phyloP scores from a whole-genome alignment of 2,888 invertebrate species.

The Ferdinandea cuprea region DNA sequence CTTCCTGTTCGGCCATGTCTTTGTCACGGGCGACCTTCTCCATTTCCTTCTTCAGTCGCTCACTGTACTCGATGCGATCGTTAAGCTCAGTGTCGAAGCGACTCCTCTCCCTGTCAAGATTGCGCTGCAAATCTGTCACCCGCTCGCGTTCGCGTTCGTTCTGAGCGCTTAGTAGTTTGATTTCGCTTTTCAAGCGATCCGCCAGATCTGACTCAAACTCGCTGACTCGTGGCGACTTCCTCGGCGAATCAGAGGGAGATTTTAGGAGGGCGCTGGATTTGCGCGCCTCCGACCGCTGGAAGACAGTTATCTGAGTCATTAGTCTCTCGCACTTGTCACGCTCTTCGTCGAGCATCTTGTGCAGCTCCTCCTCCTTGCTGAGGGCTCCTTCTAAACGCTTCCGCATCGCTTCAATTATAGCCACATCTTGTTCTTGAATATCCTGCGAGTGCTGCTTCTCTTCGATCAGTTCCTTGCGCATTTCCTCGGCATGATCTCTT shows the following conservation, averaged over 20 bases:
- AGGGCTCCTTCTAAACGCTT: constrained; percentile 87
- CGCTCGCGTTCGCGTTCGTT: constrained; percentile 84
- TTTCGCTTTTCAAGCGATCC: constrained; percentile 84
- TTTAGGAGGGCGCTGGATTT: constrained; percentile 79
- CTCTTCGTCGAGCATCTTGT: constrained; percentile 85
- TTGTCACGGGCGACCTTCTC: constrained; percentile 82
- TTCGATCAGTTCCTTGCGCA: constrained; percentile 85
- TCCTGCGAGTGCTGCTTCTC: constrained; percentile 85
- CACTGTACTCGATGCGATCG: constrained; percentile 82
- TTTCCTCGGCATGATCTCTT: constrained; percentile 83
- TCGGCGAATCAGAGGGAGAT: constrained; percentile 82
- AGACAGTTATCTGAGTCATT: constrained; percentile 82
- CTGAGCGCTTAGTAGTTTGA: constrained; percentile 84
- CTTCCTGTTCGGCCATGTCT: constrained; percentile 79
- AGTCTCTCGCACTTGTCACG: constrained; percentile 84
- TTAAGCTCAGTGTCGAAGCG: constrained; percentile 82
- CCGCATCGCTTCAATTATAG: constrained; percentile 87
- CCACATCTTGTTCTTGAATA: constrained; percentile 86
- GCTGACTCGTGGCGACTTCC: constrained; percentile 79
- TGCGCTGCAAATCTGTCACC: constrained; percentile 83
- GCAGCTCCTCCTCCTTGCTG: constrained; percentile 86
- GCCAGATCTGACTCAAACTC: constrained; percentile 84
- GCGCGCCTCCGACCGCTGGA: constrained; percentile 81
- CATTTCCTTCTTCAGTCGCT: constrained; percentile 82
- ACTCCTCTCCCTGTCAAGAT: constrained; percentile 82